Evolutionary conservation across 2,888 invertebrate species (phyloP).

Genomic region (Meganola albula): DNA sequence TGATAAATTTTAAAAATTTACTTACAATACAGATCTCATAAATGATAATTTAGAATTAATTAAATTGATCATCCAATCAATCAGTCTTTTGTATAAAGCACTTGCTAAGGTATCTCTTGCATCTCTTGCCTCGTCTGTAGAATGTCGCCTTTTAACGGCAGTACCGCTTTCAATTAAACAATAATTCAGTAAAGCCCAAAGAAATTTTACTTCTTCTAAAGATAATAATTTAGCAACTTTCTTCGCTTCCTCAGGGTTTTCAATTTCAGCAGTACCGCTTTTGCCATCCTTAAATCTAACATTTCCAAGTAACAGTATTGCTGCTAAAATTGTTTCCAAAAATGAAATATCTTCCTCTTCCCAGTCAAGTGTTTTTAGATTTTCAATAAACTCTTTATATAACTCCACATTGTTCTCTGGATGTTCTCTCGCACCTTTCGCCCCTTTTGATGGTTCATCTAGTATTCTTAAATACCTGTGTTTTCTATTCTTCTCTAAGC

Average conservation of each 20-base stretch:
- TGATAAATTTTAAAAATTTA: constrained; percentile 27
- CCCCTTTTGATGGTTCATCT: constrained; percentile 73
- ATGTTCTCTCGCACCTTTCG: constrained; percentile 81
- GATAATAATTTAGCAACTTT: constrained; percentile 86
- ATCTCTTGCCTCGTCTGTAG: constrained; percentile 87
- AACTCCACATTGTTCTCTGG: constrained; percentile 80
- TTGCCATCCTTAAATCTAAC: constrained; percentile 84
- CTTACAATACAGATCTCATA: constrained; percentile 92
- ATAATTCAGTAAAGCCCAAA: constrained; percentile 91
- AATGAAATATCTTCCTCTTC: constrained; percentile 83
- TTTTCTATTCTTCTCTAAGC: constrained; percentile 81
- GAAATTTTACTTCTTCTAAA: constrained; percentile 88
- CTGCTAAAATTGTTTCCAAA: constrained; percentile 83
- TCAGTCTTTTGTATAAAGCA: constrained; percentile 88
- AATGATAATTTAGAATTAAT: constrained; percentile 91
- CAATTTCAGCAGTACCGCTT: constrained; percentile 82
- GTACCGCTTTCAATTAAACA: constrained; percentile 87
- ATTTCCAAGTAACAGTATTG: constrained; percentile 88
- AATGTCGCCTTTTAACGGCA: constrained; percentile 82
- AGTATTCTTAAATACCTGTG: constrained; percentile 86
- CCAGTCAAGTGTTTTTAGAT: constrained; percentile 83
- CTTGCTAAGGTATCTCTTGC: constrained; percentile 91
- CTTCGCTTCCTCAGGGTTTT: constrained; percentile 83
- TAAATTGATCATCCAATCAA: constrained; percentile 92
- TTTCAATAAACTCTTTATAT: constrained; percentile 80